A percentile compares a stretch with the other conserved stretches of the same genome.
Evolutionary conservation across 2,888 invertebrate genomes (phyloP).

Genomic region (Pediacus dermestoides): DNA sequence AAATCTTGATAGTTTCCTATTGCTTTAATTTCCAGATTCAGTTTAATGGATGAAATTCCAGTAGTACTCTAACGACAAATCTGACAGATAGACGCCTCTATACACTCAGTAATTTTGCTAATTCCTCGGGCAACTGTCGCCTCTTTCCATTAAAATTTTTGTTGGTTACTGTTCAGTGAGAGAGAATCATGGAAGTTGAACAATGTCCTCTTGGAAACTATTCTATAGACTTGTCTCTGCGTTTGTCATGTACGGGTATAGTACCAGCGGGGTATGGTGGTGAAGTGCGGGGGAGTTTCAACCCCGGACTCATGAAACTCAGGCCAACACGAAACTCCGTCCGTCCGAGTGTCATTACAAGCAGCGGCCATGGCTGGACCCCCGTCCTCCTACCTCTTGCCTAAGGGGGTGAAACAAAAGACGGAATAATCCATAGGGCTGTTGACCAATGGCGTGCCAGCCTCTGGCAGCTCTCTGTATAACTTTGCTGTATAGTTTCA

Average conservation of each 20-base stretch:
- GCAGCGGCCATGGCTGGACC: constrained; percentile 49
- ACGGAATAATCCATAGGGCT: constrained; percentile 52
- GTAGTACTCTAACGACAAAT: too few species aligned
- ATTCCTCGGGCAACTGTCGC: constrained; percentile 1
- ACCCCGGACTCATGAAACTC: constrained; percentile 37
- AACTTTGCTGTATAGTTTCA: constrained; percentile 17
- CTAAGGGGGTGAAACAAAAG: constrained; percentile 49
- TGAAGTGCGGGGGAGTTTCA: constrained; percentile 22
- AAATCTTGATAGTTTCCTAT: too few species aligned
- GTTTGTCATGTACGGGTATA: constrained; percentile 30
- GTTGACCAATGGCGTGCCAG: constrained; percentile 49
- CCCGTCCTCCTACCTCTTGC: constrained; percentile 34
- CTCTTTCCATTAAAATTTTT: constrained; percentile 6
- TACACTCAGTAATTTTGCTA: constrained; percentile 6
- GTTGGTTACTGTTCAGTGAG: constrained; percentile 5
- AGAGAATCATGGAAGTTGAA: constrained; percentile 18
- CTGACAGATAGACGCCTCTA: too few species aligned
- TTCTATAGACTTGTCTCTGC: constrained; percentile 32
- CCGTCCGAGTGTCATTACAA: constrained; percentile 51
- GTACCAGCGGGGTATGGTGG: constrained; percentile 20
- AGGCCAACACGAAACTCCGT: constrained; percentile 37
- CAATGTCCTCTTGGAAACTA: constrained; percentile 29
- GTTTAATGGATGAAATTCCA: too few species aligned
- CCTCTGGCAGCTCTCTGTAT: constrained; percentile 14
- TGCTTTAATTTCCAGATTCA: too few species aligned